These are phyloP conservation scores for Egretta garzetta DNA, from an alignment of 2,113 vertebrate species.

Conservation along the genomic window DNA sequence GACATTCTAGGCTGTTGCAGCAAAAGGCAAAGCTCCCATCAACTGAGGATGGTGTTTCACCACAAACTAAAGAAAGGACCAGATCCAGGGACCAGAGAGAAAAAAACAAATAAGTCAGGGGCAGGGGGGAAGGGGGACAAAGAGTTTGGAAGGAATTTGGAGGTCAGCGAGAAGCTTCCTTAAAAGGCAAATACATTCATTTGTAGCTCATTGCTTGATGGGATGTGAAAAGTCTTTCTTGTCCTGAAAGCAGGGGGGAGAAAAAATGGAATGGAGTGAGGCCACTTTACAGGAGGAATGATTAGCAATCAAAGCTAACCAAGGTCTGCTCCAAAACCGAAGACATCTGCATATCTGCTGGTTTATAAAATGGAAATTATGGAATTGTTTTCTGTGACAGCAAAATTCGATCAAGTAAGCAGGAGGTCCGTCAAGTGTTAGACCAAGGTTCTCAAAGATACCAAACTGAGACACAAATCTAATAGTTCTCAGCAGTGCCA, in stretches of 20 bases:
- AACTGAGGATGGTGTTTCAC: not conserved
- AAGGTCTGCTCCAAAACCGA: not conserved
- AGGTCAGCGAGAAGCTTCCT: not conserved
- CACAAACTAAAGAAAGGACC: not conserved
- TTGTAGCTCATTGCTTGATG: not conserved
- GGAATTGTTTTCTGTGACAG: rapidly evolving
- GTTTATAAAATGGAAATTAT: not conserved
- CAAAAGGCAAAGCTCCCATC: not conserved
- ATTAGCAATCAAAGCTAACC: not conserved
- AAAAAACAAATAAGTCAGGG: not conserved
- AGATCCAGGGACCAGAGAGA: not conserved
- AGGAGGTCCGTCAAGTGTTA: not conserved
- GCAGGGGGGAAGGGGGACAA: not conserved
- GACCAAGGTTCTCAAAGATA: not conserved
- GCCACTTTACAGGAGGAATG: not conserved
- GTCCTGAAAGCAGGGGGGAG: not conserved
- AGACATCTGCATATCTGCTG: not conserved
- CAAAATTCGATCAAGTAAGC: not conserved
- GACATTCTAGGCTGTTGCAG: not conserved
- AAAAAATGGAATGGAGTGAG: not conserved
- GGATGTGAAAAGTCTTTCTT: not conserved
- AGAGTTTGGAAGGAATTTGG: not conserved
- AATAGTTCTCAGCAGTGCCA: not conserved
- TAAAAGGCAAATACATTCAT: not conserved
- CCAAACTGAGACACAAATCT: not conserved